These are phyloP conservation scores for Sinocyclocheilus maitianheensis DNA, from an alignment of 2,113 vertebrate species.

Conservation along the genomic window DNA sequence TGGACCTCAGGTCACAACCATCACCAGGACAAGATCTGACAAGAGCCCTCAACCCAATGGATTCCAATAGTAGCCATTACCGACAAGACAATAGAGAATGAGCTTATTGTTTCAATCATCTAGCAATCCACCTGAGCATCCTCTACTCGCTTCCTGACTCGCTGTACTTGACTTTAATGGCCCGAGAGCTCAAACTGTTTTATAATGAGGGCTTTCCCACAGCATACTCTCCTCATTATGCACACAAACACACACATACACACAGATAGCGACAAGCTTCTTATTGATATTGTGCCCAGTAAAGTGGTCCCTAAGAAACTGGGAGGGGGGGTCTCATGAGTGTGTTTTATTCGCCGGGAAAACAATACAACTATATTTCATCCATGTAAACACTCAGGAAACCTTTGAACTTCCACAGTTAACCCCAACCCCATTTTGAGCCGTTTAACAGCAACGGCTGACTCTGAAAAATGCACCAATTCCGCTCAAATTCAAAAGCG, in stretches of 20 bases:
- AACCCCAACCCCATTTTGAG: neutral
- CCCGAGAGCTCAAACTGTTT: slow-evolving; percentile 61
- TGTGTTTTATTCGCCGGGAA: slow-evolving; percentile 49
- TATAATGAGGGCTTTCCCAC: slow-evolving; percentile 59
- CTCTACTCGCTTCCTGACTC: slow-evolving; percentile 31
- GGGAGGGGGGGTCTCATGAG: slow-evolving; percentile 40
- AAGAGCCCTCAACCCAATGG: slow-evolving; percentile 10
- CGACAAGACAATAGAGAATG: slow-evolving; percentile 47
- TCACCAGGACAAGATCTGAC: slow-evolving; percentile 38
- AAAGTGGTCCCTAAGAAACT: slow-evolving; percentile 59
- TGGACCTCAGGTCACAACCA: slow-evolving; percentile 22
- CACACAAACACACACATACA: slow-evolving; percentile 51
- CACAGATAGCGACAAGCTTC: slow-evolving; percentile 26
- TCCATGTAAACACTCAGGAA: slow-evolving; percentile 14
- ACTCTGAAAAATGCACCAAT: neutral
- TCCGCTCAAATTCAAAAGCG: neutral
- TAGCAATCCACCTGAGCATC: slow-evolving; percentile 33
- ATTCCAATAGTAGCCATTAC: slow-evolving; percentile 43
- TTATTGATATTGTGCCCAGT: slow-evolving; percentile 50
- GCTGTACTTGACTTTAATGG: slow-evolving; percentile 48
- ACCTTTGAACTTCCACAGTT: neutral
- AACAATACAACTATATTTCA: slow-evolving; percentile 42
- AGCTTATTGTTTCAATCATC: slow-evolving; percentile 57
- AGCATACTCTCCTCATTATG: slow-evolving; percentile 50
- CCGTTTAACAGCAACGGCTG: slow-evolving; percentile 10